Evolutionary conservation across 1,140 invertebrate genomes (phyloP).

Genomic region (Melanaphis sacchari): DNA sequence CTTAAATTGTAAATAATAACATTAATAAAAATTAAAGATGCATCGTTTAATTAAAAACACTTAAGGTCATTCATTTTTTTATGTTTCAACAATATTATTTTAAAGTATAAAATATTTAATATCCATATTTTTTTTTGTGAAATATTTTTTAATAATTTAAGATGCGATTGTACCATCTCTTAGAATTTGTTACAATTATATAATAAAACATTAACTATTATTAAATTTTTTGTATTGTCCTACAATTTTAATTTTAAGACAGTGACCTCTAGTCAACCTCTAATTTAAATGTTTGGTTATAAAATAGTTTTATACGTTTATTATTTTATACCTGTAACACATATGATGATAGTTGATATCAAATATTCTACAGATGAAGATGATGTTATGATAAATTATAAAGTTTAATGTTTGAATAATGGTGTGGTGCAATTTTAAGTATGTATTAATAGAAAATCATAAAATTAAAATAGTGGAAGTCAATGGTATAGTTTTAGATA

Average conservation of each 20-base stretch:
- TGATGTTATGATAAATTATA: not conserved
- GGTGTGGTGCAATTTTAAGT: not conserved
- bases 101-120: not conserved
- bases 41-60: not conserved
- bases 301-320: not conserved
- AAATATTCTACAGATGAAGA: not conserved
- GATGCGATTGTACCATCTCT: not conserved
- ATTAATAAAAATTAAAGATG: not conserved
- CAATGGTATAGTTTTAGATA: not conserved
- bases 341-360: not conserved
- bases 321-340: not conserved
- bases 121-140: not conserved
- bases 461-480: not conserved
- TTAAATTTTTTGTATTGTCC: no score
- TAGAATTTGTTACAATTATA: not conserved
- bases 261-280: not conserved
- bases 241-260: not conserved
- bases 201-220: no score
- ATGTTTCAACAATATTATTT: not conserved
- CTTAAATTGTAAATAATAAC: not conserved
- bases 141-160: not conserved
- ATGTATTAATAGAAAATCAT: not conserved
- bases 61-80: not conserved
- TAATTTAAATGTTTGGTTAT: not conserved
- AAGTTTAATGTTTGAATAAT: not conserved